Percentiles rank a stretch among this genome's conserved stretches.
phyloP scores from a whole-genome alignment of 2,797 vertebrate species.

The Syncerus caffer region DNA sequence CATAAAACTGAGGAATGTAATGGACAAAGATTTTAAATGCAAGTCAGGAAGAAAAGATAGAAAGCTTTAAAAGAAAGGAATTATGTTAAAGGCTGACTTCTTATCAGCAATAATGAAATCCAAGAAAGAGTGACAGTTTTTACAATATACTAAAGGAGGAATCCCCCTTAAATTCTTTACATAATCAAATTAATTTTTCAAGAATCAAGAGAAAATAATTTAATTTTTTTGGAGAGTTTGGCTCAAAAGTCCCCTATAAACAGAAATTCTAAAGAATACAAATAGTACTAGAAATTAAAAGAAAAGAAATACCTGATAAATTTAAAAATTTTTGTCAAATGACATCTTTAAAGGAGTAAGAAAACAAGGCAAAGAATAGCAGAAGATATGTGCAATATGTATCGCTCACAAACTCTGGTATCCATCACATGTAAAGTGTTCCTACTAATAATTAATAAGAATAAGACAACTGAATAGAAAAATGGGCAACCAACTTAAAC shows the following conservation, averaged over 20 bases:
- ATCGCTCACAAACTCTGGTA: neutral
- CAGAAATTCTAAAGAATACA: neutral
- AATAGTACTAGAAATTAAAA: neutral
- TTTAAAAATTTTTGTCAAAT: neutral
- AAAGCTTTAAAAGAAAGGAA: neutral
- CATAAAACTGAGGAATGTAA: neutral
- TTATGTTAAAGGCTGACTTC: neutral
- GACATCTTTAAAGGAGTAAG: neutral
- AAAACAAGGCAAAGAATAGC: neutral
- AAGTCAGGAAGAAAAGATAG: neutral
- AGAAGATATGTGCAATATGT: neutral
- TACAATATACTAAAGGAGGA: neutral
- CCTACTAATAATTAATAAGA: neutral
- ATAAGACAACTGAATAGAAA: neutral
- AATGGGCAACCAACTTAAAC: neutral
- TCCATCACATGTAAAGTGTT: neutral
- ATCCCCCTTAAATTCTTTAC: neutral
- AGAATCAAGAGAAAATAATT: slow-evolving; percentile 18
- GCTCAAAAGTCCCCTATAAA: neutral
- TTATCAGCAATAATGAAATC: neutral
- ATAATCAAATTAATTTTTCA: neutral
- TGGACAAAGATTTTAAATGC: neutral
- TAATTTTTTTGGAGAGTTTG: neutral
- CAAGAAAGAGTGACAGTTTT: neutral
- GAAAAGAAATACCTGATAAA: neutral